Percentiles rank a stretch among this genome's conserved stretches.
phyloP scores from a whole-genome alignment of 2,113 vertebrate species.

The Carettochelys insculpta region DNA sequence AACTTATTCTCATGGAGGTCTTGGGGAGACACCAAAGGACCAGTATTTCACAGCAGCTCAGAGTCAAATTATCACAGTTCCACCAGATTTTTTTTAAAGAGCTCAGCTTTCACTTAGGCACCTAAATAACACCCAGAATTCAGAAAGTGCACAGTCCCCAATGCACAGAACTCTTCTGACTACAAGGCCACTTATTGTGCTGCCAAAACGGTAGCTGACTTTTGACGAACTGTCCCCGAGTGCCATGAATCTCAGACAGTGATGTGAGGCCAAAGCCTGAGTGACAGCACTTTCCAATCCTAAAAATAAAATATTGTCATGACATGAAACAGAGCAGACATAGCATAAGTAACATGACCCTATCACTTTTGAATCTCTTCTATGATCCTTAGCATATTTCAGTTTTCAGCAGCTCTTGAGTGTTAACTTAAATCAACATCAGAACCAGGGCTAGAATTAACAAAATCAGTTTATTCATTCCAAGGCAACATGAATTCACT shows the following conservation, averaged over 20 bases:
- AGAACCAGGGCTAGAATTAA: too few relatives aligned
- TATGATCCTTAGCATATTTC: too few relatives aligned
- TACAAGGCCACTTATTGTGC: background rate
- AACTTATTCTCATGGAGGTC: background rate
- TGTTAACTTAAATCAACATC: too few relatives aligned
- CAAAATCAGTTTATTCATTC: too few relatives aligned
- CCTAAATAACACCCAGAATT: background rate
- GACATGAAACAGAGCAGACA: background rate
- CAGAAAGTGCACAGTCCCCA: background rate
- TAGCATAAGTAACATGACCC: too few relatives aligned
- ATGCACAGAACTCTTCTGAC: background rate
- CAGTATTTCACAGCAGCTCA: background rate
- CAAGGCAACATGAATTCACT: too few relatives aligned
- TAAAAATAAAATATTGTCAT: background rate
- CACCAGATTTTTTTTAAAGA: background rate
- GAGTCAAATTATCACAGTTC: background rate
- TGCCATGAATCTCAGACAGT: background rate
- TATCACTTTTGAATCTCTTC: too few relatives aligned
- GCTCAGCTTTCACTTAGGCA: background rate
- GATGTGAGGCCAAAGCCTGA: background rate
- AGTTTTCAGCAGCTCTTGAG: too few relatives aligned
- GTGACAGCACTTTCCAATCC: background rate
- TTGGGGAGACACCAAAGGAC: background rate
- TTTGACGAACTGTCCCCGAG: background rate
- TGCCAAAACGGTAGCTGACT: background rate